Evolutionary conservation across 2,888 invertebrate genomes (phyloP), one percentile per base, ranked within the genome.

Genomic region (Tinea semifulvella): DNA sequence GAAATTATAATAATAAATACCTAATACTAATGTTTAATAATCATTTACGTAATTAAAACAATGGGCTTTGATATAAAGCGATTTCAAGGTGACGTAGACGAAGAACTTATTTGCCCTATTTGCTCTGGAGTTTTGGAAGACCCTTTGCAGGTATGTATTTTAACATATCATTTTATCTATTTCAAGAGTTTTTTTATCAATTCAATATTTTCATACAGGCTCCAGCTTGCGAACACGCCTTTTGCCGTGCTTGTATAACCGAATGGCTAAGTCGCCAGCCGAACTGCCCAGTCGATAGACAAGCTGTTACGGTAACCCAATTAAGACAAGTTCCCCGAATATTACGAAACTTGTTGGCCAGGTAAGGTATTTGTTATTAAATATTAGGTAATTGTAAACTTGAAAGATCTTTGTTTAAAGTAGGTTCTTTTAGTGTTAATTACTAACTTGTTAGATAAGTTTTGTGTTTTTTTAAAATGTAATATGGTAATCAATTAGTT

Each of bases 31-130:
- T 38, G 38, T 19, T 10, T 38, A 19, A n/a, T 20, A 10, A 35
- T 16, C 35, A 35, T 42, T 44, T 42, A 20, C 18, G 22, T n/a
- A n/a, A n/a, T 25, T 38, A n/a, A 19, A 43, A 49, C 18, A 53
- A 98, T 98, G 97, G 97, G 97, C 63, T 97, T 92, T 84, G 97
- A 97, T 82, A 85, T 94, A 58, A 89, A 88, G 76, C 87, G 97
- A 64, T 97, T 98, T 84, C 90, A 94, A 81, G 94, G 94, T 62
- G 93, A 93, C 70, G 96, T 98, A 55, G 97, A 98, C 76, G 97
- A 97, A 83, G 98, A 98, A 82, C 84, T 98, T 50, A 88, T 97
- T 57, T 98, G 97, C 65, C 93, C 97, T 52, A 97, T 98, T 74
- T 98, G 97, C 77, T 94, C 95, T 50, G 93, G 94, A 53, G 97